A percentile compares a stretch with the other conserved stretches of the same genome.
These are phyloP conservation scores for Drosophila meridionalis DNA, from an alignment of 2,888 invertebrate genomes.

Conservation along the genomic window DNA sequence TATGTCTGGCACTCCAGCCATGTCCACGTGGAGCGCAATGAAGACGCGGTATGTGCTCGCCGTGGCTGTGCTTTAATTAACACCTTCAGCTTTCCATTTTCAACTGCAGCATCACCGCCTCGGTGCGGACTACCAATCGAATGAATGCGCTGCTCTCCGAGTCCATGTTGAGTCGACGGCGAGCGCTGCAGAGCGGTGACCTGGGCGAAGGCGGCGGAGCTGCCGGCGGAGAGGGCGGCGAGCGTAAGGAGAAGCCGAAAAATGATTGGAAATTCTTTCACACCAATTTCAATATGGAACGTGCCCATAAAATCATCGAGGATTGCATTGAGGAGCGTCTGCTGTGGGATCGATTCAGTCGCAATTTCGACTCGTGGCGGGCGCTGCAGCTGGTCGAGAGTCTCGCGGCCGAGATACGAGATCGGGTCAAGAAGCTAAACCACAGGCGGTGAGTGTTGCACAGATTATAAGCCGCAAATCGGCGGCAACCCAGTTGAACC, in stretches of 20 bases:
- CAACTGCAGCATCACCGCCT: constrained; percentile 82
- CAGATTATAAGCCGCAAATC: constrained; percentile 13
- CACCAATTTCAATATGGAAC: constrained; percentile 84
- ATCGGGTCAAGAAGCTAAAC: constrained; percentile 82
- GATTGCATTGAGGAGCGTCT: constrained; percentile 83
- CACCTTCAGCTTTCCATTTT: constrained; percentile 20
- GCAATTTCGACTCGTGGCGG: constrained; percentile 85
- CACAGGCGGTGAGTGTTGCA: constrained; percentile 75
- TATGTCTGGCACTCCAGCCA: constrained; percentile 50
- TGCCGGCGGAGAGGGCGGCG: constrained; percentile 44
- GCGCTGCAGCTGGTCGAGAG: constrained; percentile 82
- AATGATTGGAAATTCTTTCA: constrained; percentile 82
- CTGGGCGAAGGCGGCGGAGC: constrained; percentile 55
- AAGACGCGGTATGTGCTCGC: constrained; percentile 73
- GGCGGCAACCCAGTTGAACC: constrained; percentile 18
- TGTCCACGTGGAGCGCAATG: constrained; percentile 81
- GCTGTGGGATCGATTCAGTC: constrained; percentile 84
- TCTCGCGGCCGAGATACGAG: constrained; percentile 82
- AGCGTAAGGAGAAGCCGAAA: constrained; percentile 70
- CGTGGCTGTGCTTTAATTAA: constrained; percentile 2
- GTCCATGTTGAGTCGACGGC: constrained; percentile 79
- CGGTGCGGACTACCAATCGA: constrained; percentile 84
- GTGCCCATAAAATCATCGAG: constrained; percentile 82
- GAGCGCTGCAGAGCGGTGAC: constrained; percentile 64
- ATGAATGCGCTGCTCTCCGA: constrained; percentile 85